Conservation (phyloP, 2,113 vertebrate species). For the Noctilio leporinus region DNA sequence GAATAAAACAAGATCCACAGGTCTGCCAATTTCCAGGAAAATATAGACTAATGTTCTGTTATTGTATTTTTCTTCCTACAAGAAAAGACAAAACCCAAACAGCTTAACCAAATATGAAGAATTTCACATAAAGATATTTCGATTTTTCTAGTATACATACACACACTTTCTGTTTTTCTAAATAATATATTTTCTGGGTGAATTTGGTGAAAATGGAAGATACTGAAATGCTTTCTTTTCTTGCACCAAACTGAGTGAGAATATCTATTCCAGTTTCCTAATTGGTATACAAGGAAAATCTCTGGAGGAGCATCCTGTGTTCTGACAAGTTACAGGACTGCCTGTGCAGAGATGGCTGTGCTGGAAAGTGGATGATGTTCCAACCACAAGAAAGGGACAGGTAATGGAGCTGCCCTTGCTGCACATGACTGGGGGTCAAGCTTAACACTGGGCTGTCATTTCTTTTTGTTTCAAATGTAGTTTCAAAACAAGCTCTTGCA, state of each 20-base stretch:
- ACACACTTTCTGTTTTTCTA: not conserved
- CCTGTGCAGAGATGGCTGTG: not conserved
- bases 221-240: not conserved
- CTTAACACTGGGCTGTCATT: not conserved
- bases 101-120: not conserved
- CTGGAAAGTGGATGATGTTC: not conserved
- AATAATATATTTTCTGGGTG: not conserved
- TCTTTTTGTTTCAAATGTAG: not conserved
- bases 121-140: not conserved
- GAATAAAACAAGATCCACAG: not conserved
- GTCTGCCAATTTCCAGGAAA: not conserved
- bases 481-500: not conserved
- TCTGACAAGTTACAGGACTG: not conserved
- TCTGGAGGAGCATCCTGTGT: not conserved
- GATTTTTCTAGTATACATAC: not conserved
- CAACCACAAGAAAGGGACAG: not conserved
- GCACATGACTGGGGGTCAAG: not conserved
- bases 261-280: not conserved
- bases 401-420: not conserved
- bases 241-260: not conserved
- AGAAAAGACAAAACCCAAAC: constrained; percentile 9
- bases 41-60: not conserved
- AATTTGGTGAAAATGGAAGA: constrained; percentile 4
- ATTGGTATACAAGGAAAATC: not conserved
- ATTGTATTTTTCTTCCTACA: constrained; percentile 4